phyloP scores from a whole-genome alignment of 2,888 invertebrate species.

The Acrobeloides nanus region DNA sequence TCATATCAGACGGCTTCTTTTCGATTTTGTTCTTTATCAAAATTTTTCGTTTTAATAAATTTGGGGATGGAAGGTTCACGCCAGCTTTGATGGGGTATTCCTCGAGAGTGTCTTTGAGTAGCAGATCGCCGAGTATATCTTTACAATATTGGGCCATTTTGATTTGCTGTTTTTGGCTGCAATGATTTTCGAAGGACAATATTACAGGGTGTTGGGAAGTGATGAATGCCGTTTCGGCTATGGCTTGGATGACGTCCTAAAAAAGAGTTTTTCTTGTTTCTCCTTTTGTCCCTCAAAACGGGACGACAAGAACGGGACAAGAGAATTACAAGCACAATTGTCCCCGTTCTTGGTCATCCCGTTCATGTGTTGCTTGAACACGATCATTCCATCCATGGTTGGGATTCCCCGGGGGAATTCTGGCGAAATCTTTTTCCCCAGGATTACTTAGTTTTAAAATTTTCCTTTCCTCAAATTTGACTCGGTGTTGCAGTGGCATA shows the following conservation, averaged over 20 bases:
- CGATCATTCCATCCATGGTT: too few relatives aligned
- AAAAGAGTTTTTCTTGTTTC: too few relatives aligned
- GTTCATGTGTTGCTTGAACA: too few relatives aligned
- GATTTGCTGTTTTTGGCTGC: slow-evolving; percentile 68
- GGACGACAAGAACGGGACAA: too few relatives aligned
- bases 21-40: slow-evolving; percentile 32
- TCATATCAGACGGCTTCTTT: slow-evolving; percentile 15
- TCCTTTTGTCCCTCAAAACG: too few relatives aligned
- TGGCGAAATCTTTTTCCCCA: too few relatives aligned
- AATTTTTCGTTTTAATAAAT: slow-evolving; percentile 27
- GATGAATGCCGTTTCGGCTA: slow-evolving; percentile 92
- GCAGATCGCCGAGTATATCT: slow-evolving; percentile 82
- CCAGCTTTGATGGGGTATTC: slow-evolving; percentile 63
- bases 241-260: slow-evolving; percentile 83
- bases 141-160: slow-evolving; percentile 96
- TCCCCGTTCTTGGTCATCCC: too few relatives aligned
- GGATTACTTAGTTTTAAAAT: too few relatives aligned
- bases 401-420: too few relatives aligned
- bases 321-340: too few relatives aligned
- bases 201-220: slow-evolving; percentile 93
- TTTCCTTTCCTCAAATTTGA: too few relatives aligned
- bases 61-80: slow-evolving; percentile 27
- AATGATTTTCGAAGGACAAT: slow-evolving; percentile 96
- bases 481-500: too few relatives aligned
- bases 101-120: slow-evolving; percentile 77